Conservation (phyloP, 2,797 vertebrate genomes). For the Spinus olivaceus region DNA sequence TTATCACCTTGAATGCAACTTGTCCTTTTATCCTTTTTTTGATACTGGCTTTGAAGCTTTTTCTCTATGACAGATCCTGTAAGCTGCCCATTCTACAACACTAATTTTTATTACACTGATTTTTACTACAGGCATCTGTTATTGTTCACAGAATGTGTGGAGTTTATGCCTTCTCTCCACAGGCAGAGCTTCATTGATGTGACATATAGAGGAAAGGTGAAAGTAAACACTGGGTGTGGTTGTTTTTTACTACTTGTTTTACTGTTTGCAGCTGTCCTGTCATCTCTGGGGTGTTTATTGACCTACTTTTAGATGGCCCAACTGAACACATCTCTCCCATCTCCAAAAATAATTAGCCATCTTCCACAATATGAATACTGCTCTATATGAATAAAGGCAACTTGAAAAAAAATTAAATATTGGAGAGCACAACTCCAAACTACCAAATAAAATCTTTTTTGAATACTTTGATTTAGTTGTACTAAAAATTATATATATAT, state of each 20-base stretch:
- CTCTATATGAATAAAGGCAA: background rate
- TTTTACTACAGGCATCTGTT: background rate
- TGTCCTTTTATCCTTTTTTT: background rate
- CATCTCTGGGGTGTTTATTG: background rate
- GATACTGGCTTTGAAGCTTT: background rate
- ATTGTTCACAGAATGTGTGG: background rate
- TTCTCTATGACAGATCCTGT: background rate
- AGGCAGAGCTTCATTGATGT: accelerated
- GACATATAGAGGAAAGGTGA: background rate
- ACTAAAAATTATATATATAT: background rate
- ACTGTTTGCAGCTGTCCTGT: background rate
- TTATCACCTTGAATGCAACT: background rate
- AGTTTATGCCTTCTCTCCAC: background rate
- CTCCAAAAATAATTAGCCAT: background rate
- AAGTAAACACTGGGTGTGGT: background rate
- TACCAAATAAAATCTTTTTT: background rate
- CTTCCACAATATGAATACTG: background rate
- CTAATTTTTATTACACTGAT: background rate
- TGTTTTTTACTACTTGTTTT: background rate
- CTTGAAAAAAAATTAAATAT: background rate
- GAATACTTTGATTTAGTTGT: background rate
- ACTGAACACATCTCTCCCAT: background rate
- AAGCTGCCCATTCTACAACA: background rate
- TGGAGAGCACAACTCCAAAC: background rate
- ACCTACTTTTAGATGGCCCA: background rate